These are phyloP conservation scores for Cynaeus angustus DNA, from an alignment of 2,888 invertebrate species.

Conservation along the genomic window DNA sequence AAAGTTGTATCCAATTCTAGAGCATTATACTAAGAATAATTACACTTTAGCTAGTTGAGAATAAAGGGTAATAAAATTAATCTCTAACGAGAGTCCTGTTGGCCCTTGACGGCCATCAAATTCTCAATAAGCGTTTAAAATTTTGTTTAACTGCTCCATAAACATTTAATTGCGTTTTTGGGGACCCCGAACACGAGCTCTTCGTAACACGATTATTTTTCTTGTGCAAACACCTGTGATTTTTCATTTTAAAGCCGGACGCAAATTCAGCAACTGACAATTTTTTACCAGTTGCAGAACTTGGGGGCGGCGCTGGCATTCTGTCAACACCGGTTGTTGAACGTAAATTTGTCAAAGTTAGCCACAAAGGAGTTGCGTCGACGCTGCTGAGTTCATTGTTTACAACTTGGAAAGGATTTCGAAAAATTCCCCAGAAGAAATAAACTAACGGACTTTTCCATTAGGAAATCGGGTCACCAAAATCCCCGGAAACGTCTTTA, in stretches of 20 bases:
- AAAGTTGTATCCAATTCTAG: slow-evolving; percentile 12
- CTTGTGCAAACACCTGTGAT: slow-evolving; percentile 18
- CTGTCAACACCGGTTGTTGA: slow-evolving; percentile 50
- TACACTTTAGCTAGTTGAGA: slow-evolving; percentile 33
- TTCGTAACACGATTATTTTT: not conserved
- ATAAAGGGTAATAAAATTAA: slow-evolving; percentile 47
- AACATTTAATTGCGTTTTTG: slow-evolving; percentile 36
- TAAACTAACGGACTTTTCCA: not conserved
- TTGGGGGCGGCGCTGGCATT: slow-evolving; percentile 30
- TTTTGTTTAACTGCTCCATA: slow-evolving; percentile 22
- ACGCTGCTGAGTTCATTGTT: slow-evolving; percentile 31
- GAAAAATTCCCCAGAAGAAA: not conserved
- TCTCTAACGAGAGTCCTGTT: slow-evolving; percentile 25
- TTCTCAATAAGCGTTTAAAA: slow-evolving; percentile 39
- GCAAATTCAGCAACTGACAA: not conserved
- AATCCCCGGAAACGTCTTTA: not conserved
- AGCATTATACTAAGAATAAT: slow-evolving; percentile 29
- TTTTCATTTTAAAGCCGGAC: not conserved
- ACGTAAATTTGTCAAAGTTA: slow-evolving; percentile 51
- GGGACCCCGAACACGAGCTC: not conserved
- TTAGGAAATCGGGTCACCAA: not conserved
- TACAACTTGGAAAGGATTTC: slow-evolving; percentile 19
- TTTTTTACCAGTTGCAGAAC: slow-evolving; percentile 38
- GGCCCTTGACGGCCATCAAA: slow-evolving; percentile 27
- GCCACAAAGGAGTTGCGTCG: slow-evolving; percentile 42